Evolutionary conservation across 2,113 vertebrate species (phyloP).

Genomic region (Indicator indicator): DNA sequence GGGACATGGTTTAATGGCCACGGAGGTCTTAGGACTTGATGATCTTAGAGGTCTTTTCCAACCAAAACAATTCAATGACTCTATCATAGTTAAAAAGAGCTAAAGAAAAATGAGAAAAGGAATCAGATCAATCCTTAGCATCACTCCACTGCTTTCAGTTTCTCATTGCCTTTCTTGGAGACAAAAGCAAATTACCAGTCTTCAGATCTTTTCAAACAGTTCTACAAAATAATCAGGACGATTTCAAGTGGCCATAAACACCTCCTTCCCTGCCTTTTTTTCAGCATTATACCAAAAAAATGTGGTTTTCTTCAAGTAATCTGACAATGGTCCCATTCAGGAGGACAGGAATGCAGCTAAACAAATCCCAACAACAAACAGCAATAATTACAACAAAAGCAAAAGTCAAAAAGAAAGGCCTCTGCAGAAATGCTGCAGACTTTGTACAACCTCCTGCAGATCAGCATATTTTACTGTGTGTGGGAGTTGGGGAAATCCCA

Average conservation of each 20-base stretch:
- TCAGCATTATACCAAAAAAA: neutral
- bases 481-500: constrained; percentile 53
- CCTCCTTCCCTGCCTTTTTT: neutral
- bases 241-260: neutral
- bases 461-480: neutral
- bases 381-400: neutral
- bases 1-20: no score
- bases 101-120: neutral
- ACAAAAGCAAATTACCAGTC: neutral
- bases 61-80: no score
- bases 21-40: no score
- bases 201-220: neutral
- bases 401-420: neutral
- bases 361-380: neutral
- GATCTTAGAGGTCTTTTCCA: no score
- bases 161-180: neutral
- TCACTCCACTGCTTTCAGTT: neutral
- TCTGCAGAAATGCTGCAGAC: neutral
- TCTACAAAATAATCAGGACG: neutral
- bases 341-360: neutral
- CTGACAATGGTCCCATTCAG: neutral
- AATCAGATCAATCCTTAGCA: neutral
- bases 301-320: neutral
- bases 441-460: constrained; percentile 32
- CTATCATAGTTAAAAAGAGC: neutral